Evolutionary conservation across 2,797 vertebrate species (phyloP), one percentile per base, ranked within the genome.

Genomic region (Muscicapa comitata): DNA sequence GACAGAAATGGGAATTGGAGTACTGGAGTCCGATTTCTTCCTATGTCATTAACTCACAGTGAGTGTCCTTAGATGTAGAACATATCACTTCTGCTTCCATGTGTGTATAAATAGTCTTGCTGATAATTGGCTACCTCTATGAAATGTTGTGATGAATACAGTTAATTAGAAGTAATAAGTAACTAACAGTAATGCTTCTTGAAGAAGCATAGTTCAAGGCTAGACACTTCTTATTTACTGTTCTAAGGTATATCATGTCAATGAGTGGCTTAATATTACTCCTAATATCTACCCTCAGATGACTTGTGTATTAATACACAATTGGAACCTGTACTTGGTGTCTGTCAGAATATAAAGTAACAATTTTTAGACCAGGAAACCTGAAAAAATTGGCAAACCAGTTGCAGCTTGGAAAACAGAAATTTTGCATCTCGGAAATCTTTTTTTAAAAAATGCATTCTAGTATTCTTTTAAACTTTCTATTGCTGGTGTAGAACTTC

Each of bases 131-230:
- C 21, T 70, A 31, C 38, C 16, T 85, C 38, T 68, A 1, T 43
- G 33, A 90, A 76, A n/a, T 59, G 19, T 61, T 91, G n/a, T 35
- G 81, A 74, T 77, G 71, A 91, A 89, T 85, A 17, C 28, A 82
- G 63, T 14, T 93, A 90, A 93, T 93, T 88, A 71, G 48, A 85
- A 90, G 61, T 76, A 85, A 63, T 79, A 90, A 57, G 77, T 74
- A 73, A 26, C 59, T 76, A 78, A 76, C 59, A 14, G 10, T 71
- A 87, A 91, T 71, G 7, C 15, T n/a, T 33, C 88, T 84, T 82
- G 20, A 82, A 85, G 53, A 80, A 92, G 79, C 25, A 10, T 35
- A 50, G 3, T 63, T 29, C 50, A 51, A 51, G 29, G 20, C 13
- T 85, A 70, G 29, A 20, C 43, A 53, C 6, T 61, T 89, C 38